Base-by-base conservation (phyloP, 2,113 vertebrate genomes). In the Sula dactylatra region DNA sequence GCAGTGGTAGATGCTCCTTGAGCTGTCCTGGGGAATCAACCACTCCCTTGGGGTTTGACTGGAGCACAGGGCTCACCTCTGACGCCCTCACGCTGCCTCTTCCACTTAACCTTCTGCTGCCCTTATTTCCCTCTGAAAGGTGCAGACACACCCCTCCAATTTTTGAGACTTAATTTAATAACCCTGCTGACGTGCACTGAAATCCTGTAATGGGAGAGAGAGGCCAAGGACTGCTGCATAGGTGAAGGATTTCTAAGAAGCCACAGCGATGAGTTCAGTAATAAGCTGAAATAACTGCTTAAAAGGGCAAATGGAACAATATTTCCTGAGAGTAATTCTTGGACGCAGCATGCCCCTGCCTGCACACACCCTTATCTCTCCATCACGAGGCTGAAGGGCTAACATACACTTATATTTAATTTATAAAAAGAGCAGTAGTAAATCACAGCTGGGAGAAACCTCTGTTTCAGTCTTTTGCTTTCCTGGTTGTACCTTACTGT, bases 181-280 rank as follows among this genome's bases (percentile, higher is more conserved):
- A 71, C 82, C 50, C 78, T 14, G 76, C 25, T 29, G 72, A 32
- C 24, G 61, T 4, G 72, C 27, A 1, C 45, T 22, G 77, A 18
- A 58, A 82, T 6, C n/a, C 77, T 47, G 59, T 40, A 56, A 71
- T 6, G 67, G 86, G 40, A 61, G 49, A 29, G 54, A 22, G 74
- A 65, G 91, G 94, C 83, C 34, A 34, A 38, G 94, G 79, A 36
- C 5, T 31, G 72, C 92, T 7, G n/a, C 34, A 4, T 1, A 61
- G 90, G 50, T 66, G 86, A 92, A 90, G 90, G 92, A 80, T 83
- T 92, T 74, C 62, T 19, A 45, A n/a, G 82, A 22, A 65, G 40
- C 77, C 36, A 1, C n/a, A 22, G 78, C 1, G 4, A 21, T 22
- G 45, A 6, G 55, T 2, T 36, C 72, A 10, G 64, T 32, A 86